Evolutionary conservation across 2,888 invertebrate genomes (phyloP).

Genomic region (Myathropa florea): DNA sequence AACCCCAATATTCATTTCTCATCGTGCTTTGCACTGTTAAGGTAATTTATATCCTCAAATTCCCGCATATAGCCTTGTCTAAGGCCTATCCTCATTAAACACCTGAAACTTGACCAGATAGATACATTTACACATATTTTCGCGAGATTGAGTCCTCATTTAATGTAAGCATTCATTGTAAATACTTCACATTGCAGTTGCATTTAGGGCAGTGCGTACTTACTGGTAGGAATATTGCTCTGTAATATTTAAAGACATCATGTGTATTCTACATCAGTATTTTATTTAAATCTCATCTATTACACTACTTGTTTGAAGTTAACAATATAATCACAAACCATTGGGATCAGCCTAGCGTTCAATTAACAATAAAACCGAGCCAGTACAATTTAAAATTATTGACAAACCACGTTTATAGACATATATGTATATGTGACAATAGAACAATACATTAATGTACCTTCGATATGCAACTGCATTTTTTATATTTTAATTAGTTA

Average conservation of each 20-base stretch:
- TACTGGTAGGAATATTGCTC: no score
- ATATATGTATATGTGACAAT: not conserved
- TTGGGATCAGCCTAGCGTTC: slow-evolving; percentile 4
- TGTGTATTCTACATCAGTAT: slow-evolving; percentile 22
- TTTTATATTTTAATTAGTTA: not conserved
- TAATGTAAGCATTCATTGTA: no score
- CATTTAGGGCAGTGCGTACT: no score
- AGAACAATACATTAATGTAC: not conserved
- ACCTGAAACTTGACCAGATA: no score
- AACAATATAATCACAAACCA: slow-evolving; percentile 65
- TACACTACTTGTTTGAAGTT: slow-evolving; percentile 57
- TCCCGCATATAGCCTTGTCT: no score
- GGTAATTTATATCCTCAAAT: no score
- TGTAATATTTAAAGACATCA: not conserved
- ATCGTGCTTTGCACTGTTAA: no score
- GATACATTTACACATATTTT: no score
- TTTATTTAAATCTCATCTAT: slow-evolving; percentile 55
- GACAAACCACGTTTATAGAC: slow-evolving; percentile 26
- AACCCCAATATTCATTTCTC: no score
- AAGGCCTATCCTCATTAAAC: no score
- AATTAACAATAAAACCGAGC: slow-evolving; percentile 1
- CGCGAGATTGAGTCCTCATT: no score
- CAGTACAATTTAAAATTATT: slow-evolving; percentile 15
- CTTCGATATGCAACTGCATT: not conserved
- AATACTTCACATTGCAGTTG: no score